Evolutionary conservation across 1,140 invertebrate genomes (phyloP).

Genomic region (Gryon sp.): DNA sequence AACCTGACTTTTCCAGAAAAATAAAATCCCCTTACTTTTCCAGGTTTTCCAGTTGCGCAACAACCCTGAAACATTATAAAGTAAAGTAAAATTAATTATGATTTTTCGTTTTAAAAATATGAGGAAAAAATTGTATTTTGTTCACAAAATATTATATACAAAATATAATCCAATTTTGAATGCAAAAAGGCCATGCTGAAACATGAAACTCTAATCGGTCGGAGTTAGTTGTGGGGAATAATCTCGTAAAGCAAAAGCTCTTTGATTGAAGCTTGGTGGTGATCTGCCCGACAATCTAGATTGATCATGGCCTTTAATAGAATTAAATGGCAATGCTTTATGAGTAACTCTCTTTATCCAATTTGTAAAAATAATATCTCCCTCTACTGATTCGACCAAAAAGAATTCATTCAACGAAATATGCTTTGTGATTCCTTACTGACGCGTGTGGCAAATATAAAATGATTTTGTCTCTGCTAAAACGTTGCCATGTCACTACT

Average conservation of each 20-base stretch:
- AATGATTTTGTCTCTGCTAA: background rate
- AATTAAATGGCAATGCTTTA: conserved; percentile 28
- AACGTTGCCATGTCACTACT: conserved; percentile 21
- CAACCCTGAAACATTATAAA: no score
- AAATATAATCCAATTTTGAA: conserved; percentile 2
- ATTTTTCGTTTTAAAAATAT: no score
- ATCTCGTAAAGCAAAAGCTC: conserved; percentile 25
- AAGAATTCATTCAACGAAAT: background rate
- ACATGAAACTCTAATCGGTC: background rate
- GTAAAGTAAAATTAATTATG: no score
- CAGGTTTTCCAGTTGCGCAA: no score
- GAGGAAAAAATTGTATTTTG: no score
- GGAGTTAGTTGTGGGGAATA: background rate
- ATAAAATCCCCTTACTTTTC: no score
- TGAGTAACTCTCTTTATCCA: conserved; percentile 37
- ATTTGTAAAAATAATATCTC: conserved; percentile 41
- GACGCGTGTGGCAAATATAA: background rate
- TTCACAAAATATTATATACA: no score
- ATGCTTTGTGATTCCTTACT: background rate
- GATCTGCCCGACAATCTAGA: conserved; percentile 14
- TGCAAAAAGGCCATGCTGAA: no score
- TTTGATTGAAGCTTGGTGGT: background rate
- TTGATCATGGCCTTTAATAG: conserved; percentile 31
- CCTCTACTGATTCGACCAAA: background rate
- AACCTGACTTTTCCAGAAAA: no score